Base-by-base conservation (phyloP, 2,888 invertebrate species). In the Seira sanloemensis region DNA sequence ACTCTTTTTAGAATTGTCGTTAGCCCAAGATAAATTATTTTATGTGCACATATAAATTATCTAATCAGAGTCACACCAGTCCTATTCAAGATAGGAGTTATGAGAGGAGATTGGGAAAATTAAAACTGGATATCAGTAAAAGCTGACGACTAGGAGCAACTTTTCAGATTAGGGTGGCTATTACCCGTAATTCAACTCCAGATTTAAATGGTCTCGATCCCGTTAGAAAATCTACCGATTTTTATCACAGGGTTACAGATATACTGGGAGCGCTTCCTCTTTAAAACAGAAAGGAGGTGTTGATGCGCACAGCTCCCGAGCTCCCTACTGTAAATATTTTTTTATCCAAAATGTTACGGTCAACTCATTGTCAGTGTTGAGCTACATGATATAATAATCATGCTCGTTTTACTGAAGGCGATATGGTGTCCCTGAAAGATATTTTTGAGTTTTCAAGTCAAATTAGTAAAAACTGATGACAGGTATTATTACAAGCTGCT, bases 381-480 rank as follows among this genome's bases (percentile, higher is more conserved):
- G n/a, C n/a, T n/a, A n/a, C n/a, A n/a, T n/a, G n/a, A n/a, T n/a
- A n/a, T n/a, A n/a, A n/a, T n/a, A n/a, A n/a, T 37, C 5, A 37
- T 37, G 37, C 37, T 37, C 37, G 12, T 37, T n/a, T n/a, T 37
- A 37, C 37, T 37, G 5, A 4, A 37, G 37, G 37, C 37, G 4
- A 37, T n/a, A n/a, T 37, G 5, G 4, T 37, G 37, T 37, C 37
- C 37, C 5, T 37, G 37, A 37, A 37, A 37, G 12, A n/a, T n/a
- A 26, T 75, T 76, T 74, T 58, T 12, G 23, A 50, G 66, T 27
- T 46, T 71, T 19, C 2, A 21, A 65, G 71, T 71, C 76, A 76
- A 82, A 82, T 77, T 77, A 77, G 77, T 77, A 66, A 26, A 37
- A 77, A 77, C 72, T 77, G 82, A 77, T 82, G 82, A 82, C 82